Evolutionary conservation across 2,888 invertebrate species (phyloP), one percentile per base, ranked within the genome.

Genomic region (Drosophila phalerata): DNA sequence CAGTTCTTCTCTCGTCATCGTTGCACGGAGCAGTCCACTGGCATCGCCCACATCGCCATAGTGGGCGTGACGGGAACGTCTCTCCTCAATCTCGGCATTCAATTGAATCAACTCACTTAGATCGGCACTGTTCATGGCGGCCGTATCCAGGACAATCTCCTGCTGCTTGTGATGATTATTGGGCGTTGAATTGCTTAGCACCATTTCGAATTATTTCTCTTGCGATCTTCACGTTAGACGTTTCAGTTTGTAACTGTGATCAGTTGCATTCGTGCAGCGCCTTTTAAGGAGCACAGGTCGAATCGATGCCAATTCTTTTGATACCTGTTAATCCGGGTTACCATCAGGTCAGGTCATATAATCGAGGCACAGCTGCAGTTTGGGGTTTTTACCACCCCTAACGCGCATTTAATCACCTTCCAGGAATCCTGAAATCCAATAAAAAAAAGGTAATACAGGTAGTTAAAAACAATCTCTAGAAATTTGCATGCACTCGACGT

Each of bases 21-120:
- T 81, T 10, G 91, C 89, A 3, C 81, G 79, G 6, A 85, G 63
- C 22, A 86, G 62, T 2, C 81, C 77, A 5, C 69, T 60, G 10
- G 45, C 74, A 56, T 55, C 77, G 55, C 63, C 68, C 2, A 45
- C 42, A 10, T 66, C 60, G 13, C 34, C 45, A 10, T 77, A 76
- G 5, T 73, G 34, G 0, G 72, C 69, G 28, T 67, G 77, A 2
- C 84, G 70, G 0, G 73, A 70, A 0, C 85, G 82, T 2, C 73
- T 69, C 19, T 81, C 81, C 51, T 88, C 85, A 42, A 92, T 91
- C 58, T 89, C 85, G 5, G 89, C 88, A 17, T 89, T 88, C 63
- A 90, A 64, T 22, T 85, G 80, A 3, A 92, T 63, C 32, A 84
- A 86, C 15, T 89, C 82, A 15, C 66, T 76, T 0, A 92, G 68